phyloP scores from a whole-genome alignment of 2,113 vertebrate genomes.

The Loxodonta africana region DNA sequence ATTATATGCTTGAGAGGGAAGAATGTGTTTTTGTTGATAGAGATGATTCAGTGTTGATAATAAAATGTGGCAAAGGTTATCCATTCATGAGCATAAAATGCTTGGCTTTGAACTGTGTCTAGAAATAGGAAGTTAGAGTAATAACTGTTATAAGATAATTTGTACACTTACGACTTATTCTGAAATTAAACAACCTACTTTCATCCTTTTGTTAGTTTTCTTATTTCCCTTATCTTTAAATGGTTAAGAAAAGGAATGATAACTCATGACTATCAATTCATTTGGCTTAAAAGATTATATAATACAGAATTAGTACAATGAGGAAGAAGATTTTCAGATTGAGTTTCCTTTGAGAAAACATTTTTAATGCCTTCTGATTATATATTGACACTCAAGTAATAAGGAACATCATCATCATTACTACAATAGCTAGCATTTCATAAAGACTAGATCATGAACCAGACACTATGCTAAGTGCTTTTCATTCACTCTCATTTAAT shows the following conservation, averaged over 20 bases:
- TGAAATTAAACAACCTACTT: neutral
- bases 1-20: neutral
- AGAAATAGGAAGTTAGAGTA: neutral
- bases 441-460: neutral
- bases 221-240: conserved; percentile 28
- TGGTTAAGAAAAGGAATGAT: neutral
- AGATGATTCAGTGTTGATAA: neutral
- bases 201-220: neutral
- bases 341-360: neutral
- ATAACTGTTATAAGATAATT: neutral
- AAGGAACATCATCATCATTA: neutral
- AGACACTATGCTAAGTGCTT: neutral
- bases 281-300: neutral
- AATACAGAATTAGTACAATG: neutral
- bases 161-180: neutral
- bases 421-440: neutral
- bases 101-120: neutral
- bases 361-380: neutral
- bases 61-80: neutral
- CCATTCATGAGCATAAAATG: neutral
- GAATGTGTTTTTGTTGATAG: neutral
- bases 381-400: neutral
- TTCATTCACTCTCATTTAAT: neutral
- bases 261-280: neutral
- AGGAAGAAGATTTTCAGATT: neutral